Conservation (phyloP, 2,797 vertebrate genomes). For the Paramormyrops hopkinsi region DNA sequence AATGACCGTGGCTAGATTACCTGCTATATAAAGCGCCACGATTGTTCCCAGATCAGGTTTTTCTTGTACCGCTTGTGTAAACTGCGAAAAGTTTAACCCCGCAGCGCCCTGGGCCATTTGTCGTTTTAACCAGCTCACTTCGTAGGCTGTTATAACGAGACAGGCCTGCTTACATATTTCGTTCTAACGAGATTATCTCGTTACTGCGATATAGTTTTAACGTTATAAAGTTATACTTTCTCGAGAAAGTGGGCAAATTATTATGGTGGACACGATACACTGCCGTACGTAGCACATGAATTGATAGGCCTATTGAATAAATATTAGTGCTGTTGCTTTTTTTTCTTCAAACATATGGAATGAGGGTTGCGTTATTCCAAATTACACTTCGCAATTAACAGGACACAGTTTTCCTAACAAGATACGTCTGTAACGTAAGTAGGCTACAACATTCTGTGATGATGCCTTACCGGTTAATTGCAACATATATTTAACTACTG, state of each 20-base stretch:
- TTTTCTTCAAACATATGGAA: neutral
- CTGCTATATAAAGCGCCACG: neutral
- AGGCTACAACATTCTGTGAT: neutral
- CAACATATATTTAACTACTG: slow-evolving; percentile 15
- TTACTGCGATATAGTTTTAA: neutral
- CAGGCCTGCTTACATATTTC: neutral
- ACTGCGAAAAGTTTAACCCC: neutral
- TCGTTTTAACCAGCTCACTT: neutral
- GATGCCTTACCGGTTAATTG: neutral
- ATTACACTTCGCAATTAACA: neutral
- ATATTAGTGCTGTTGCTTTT: neutral
- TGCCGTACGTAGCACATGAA: neutral
- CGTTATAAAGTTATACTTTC: neutral
- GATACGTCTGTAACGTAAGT: neutral
- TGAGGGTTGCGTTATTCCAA: neutral
- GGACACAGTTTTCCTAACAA: neutral
- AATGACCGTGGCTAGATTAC: neutral
- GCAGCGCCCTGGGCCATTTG: neutral
- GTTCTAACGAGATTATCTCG: neutral
- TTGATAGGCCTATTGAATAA: neutral
- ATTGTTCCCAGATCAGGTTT: neutral
- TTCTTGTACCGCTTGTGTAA: neutral
- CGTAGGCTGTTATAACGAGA: neutral
- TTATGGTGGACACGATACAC: neutral
- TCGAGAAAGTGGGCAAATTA: neutral